Base-by-base conservation (phyloP, 2,888 invertebrate genomes). In the Monochamus alternatus region DNA sequence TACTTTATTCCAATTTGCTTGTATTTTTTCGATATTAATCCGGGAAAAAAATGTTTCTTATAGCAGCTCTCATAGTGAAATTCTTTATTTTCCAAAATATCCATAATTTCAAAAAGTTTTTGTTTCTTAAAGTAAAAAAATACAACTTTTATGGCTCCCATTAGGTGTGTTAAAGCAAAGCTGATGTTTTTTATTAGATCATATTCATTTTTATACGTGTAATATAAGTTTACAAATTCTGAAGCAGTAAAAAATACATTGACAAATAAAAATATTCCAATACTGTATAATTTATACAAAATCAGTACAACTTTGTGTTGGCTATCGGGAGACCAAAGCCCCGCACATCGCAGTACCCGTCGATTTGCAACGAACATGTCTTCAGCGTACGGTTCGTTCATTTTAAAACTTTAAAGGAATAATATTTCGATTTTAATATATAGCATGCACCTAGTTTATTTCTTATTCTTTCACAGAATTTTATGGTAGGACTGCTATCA, bases 101-200 rank as follows among this genome's bases (percentile, higher is more conserved):
- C 63, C 79, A 87, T 85, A 2, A 87, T 84, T 8, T 69, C 65
- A 32, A 76, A 79, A 47, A 87, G 76, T 5, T 77, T 74, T 8
- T 80, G 63, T 3, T 81, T 82, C 62, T 75, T 82, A 76, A 78
- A 82, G 64, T 84, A 85, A 84, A 87, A 87, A 77, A 86, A 86
- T 30, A 85, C 73, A 32, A 85, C 85, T 78, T 87, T 87, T 31
- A 86, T 78, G 32, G 85, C 84, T 8, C 87, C 87, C 85, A 87
- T 85, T 51, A 86, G 78, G 75, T 87, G 87, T 5, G 86, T 86
- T 43, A 87, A 73, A 10, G 83, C 85, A 78, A 86, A 86, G 74
- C 85, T 86, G n/a, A 87, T 77, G 74, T 87, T 87, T 74, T 87
- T 87, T n/a, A 87, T 86, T 9, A 87, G 78, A 66, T 83, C 80